Evolutionary conservation across 2,797 vertebrate species (phyloP), one percentile per base, ranked within the genome.

Genomic region (Hippopotamyrus pictus): DNA sequence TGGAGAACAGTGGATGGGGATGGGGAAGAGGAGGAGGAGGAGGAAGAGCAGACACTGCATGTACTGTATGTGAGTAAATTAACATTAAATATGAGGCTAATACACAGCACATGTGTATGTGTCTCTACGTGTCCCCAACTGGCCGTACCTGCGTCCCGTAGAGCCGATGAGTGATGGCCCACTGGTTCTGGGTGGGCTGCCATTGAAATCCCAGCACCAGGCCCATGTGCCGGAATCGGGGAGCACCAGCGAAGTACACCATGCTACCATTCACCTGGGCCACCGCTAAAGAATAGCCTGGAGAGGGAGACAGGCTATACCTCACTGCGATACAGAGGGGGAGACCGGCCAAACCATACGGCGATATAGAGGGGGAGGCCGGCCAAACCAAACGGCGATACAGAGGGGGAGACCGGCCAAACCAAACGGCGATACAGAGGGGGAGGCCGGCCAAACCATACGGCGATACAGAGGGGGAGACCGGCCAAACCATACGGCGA

Each of bases 201-300:
- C 51, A 86, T 65, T 89, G 91, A 79, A 93, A 93, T 3, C 89
- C 92, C 84, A 92, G 89, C 25, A 93, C 93, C 6, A 90, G 17
- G 25, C 93, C 93, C n/a, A 11, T 91, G 91, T 93, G 93, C 65
- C 86, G 90, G 69, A 92, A 88, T 65, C 93, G 90, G 12, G 93
- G 93, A 2, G 93, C 93, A 59, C 92, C 92, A 11, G 91, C 88
- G 73, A 92, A 92, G 76, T 91, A 93, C 25, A 92, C 54, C 14
- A 1, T 65, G 9, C 41, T 51, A 51, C 65, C 88, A 79, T 90
- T 69, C 6, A 90, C 62, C 69, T 76, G 88, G 3, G 89, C 90
- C 82, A 90, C 89, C 14, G 90, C 90, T 86, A 93, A 86, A 4
- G 93, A 91, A 82, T 93, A 93, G 46, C 93, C 93, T 93, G 90